Evolutionary conservation across 2,113 vertebrate genomes (phyloP).

Genomic region (Pluvianellus socialis): DNA sequence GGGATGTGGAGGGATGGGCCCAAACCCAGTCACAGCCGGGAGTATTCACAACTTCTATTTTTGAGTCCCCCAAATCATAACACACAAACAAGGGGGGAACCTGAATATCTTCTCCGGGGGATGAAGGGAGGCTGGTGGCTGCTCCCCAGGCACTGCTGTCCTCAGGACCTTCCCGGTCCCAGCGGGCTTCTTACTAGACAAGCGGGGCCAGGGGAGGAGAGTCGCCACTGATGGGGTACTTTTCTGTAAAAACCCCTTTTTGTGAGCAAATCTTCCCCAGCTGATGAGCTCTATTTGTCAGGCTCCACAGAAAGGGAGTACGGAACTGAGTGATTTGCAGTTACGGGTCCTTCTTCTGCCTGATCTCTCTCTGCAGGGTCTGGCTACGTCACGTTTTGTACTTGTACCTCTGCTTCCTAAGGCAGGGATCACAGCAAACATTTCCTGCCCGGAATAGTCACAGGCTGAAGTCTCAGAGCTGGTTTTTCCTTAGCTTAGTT

Average conservation of each 20-base stretch:
- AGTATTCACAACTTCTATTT: not conserved
- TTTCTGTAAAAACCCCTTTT: not conserved
- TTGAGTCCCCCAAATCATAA: not conserved
- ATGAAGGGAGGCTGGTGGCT: not conserved
- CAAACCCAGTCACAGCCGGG: not conserved
- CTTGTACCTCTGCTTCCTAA: not conserved
- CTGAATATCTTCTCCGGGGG: not conserved
- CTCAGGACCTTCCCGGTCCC: not conserved
- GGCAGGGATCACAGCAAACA: not conserved
- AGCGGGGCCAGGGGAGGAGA: no score
- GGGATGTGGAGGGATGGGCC: not conserved
- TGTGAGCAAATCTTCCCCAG: not conserved
- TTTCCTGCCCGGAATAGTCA: not conserved
- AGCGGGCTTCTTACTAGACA: not conserved
- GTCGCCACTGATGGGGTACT: fast-evolving
- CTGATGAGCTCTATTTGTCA: not conserved
- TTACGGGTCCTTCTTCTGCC: not conserved
- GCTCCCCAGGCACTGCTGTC: not conserved
- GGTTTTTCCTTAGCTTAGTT: not conserved
- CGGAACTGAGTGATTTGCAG: not conserved
- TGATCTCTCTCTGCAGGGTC: no score
- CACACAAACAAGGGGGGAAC: not conserved
- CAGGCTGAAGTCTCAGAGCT: not conserved
- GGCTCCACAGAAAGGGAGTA: not conserved
- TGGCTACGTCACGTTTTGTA: not conserved